Percentiles rank a stretch among this genome's conserved stretches.
Evolutionary conservation across 2,797 vertebrate species (phyloP).

Genomic region (Anguilla marmorata): DNA sequence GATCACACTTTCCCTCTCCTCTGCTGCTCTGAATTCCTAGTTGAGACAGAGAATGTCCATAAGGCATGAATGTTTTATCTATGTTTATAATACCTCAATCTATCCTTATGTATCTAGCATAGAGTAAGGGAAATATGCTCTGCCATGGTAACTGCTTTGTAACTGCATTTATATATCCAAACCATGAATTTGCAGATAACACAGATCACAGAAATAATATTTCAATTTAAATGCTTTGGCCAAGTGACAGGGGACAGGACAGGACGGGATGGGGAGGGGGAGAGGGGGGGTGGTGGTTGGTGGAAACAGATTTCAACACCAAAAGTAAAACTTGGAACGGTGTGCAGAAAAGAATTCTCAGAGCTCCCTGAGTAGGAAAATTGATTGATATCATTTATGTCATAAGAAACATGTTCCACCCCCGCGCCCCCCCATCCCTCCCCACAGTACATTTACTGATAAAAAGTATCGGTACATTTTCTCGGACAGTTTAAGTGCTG

Average conservation of each 20-base stretch:
- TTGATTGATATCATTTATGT: slow-evolving; percentile 56
- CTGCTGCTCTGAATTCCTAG: slow-evolving; percentile 15
- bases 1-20: slow-evolving; percentile 68
- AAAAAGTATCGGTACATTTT: slow-evolving; percentile 42
- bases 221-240: not conserved
- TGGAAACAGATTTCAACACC: not conserved
- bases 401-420: slow-evolving; percentile 55
- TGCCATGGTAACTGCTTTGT: not conserved
- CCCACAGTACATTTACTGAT: not conserved
- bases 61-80: not conserved
- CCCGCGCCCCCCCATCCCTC: not conserved
- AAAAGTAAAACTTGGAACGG: not conserved
- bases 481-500: slow-evolving; percentile 51
- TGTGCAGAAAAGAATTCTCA: not conserved
- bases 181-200: not conserved
- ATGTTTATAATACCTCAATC: not conserved
- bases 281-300: not conserved
- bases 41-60: not conserved
- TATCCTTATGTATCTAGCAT: not conserved
- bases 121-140: not conserved
- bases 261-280: not conserved
- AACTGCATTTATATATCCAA: not conserved
- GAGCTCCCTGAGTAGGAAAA: slow-evolving; percentile 20
- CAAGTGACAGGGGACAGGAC: not conserved
- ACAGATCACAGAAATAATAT: not conserved